A percentile compares a stretch with the other conserved stretches of the same genome.
These are phyloP conservation scores for Columba guinea DNA, from an alignment of 2,797 vertebrate species.

Conservation along the genomic window DNA sequence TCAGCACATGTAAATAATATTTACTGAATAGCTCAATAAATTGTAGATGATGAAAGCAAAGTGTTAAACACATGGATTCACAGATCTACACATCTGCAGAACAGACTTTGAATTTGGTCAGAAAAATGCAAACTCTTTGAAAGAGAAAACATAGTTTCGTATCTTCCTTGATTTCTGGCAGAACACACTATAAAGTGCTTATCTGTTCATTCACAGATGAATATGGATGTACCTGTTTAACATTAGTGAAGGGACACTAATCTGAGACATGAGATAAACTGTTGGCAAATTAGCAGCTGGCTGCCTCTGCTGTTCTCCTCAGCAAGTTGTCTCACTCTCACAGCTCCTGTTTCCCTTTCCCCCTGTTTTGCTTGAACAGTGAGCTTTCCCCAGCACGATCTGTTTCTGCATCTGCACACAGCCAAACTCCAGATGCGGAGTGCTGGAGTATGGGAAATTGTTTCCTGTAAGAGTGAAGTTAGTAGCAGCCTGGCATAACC, in stretches of 20 bases:
- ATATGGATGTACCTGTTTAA: neutral
- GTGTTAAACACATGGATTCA: neutral
- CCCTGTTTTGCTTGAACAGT: neutral
- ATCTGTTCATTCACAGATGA: neutral
- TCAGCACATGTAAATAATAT: neutral
- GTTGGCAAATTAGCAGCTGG: neutral
- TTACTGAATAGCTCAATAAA: neutral
- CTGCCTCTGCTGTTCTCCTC: neutral
- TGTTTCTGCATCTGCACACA: too few relatives aligned
- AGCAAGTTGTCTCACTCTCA: neutral
- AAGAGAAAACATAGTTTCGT: neutral
- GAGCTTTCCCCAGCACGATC: neutral
- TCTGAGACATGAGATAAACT: neutral
- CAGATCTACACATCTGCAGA: neutral
- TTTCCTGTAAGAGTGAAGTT: neutral
- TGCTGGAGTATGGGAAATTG: rapidly evolving
- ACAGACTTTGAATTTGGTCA: neutral
- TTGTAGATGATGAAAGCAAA: neutral
- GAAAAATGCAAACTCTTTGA: neutral
- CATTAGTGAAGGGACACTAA: neutral
- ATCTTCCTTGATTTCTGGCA: neutral
- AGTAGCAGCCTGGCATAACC: neutral
- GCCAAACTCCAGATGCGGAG: neutral
- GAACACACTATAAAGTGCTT: neutral
- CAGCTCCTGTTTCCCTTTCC: neutral